These are phyloP conservation scores for Sabellastarte sp. DNA, from an alignment of 2,888 invertebrate genomes.

Conservation along the genomic window DNA sequence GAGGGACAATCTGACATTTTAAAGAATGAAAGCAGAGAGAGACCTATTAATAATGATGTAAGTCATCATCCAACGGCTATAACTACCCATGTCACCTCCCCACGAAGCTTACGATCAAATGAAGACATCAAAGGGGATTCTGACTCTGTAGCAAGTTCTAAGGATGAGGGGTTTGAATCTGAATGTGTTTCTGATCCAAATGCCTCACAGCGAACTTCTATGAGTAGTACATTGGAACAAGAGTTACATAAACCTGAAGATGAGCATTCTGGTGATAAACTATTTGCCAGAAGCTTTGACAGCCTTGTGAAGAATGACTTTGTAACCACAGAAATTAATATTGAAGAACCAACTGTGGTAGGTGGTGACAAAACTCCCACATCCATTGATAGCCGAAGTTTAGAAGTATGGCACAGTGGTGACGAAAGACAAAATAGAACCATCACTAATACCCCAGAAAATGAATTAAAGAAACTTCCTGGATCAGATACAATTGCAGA, in stretches of 20 bases:
- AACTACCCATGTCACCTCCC: not conserved
- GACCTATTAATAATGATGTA: not conserved
- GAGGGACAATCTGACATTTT: no score
- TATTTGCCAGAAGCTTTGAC: slow-evolving; percentile 26
- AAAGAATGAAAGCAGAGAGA: not conserved
- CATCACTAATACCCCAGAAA: slow-evolving; percentile 11
- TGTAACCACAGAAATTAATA: slow-evolving; percentile 12
- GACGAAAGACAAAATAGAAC: not conserved
- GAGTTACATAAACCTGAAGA: not conserved
- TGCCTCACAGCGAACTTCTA: slow-evolving; percentile 52
- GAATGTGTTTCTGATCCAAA: slow-evolving; percentile 46
- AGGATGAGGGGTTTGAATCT: slow-evolving; percentile 56
- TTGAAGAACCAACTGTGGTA: slow-evolving; percentile 4
- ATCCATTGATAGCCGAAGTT: not conserved
- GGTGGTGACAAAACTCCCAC: not conserved
- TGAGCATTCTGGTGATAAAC: slow-evolving; percentile 1
- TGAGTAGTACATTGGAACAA: slow-evolving; percentile 51
- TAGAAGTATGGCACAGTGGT: not conserved
- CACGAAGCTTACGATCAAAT: slow-evolving; percentile 6
- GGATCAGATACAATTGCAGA: not conserved
- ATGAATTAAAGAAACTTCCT: not conserved
- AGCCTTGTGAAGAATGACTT: slow-evolving; percentile 23
- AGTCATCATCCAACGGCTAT: not conserved
- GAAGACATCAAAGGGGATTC: slow-evolving; percentile 17
- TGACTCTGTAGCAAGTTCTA: slow-evolving; percentile 12